Conservation (phyloP, 2,888 invertebrate genomes). For the Muscina levida region DNA sequence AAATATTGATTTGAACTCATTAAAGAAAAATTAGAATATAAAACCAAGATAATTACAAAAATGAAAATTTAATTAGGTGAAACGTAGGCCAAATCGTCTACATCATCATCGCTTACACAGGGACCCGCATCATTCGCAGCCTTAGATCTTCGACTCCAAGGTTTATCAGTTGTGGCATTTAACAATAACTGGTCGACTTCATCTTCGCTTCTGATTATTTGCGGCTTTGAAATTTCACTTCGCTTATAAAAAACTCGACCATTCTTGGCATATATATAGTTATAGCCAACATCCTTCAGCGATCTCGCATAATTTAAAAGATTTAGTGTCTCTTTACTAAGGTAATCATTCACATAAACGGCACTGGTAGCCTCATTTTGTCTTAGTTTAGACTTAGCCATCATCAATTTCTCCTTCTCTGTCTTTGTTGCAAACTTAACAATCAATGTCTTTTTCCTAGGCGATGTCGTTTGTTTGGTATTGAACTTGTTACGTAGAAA, state of each 20-base stretch:
- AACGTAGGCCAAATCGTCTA: no score
- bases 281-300: not conserved
- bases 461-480: not conserved
- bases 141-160: no score
- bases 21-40: no score
- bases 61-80: no score
- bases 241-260: not conserved
- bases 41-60: no score
- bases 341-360: slow-evolving; percentile 2
- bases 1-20: no score
- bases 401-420: not conserved
- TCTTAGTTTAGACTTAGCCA: not conserved
- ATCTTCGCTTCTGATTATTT: not conserved
- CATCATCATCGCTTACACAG: no score
- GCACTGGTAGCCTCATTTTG: not conserved
- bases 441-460: not conserved
- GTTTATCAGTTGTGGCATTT: no score
- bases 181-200: not conserved
- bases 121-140: no score
- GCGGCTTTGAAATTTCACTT: slow-evolving; percentile 8
- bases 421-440: not conserved
- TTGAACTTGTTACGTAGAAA: no score
- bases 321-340: not conserved
- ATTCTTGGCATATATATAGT: not conserved
- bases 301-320: not conserved